These are phyloP conservation scores for Tetanocera ferruginea DNA, from an alignment of 2,888 invertebrate genomes.

Conservation along the genomic window DNA sequence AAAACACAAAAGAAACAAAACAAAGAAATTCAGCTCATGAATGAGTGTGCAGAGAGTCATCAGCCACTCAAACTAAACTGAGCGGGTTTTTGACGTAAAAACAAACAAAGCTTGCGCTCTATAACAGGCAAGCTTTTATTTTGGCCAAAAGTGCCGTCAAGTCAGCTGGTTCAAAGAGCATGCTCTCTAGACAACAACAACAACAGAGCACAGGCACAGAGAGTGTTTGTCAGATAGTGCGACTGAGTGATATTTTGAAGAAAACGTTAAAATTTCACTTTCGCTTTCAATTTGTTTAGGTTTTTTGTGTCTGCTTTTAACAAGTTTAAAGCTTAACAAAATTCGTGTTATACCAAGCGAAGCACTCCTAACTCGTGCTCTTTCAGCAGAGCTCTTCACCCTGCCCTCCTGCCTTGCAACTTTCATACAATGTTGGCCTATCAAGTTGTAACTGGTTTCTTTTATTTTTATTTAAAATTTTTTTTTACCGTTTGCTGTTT, in stretches of 20 bases:
- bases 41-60: no score
- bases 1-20: no score
- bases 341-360: conserved; percentile 1
- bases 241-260: neutral
- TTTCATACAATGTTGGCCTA: conserved; percentile 23
- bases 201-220: neutral
- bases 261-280: conserved; percentile 69
- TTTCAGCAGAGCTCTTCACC: neutral
- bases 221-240: neutral
- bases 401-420: neutral
- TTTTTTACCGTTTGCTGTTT: conserved; percentile 13
- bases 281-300: conserved; percentile 62
- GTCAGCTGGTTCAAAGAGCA: neutral
- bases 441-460: conserved; percentile 17
- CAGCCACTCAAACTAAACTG: neutral
- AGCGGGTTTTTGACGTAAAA: neutral
- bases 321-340: conserved; percentile 22
- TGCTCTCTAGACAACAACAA: neutral
- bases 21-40: no score
- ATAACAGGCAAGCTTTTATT: neutral
- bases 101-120: neutral
- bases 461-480: conserved; percentile 18
- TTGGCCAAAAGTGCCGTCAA: neutral
- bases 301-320: conserved; percentile 9
- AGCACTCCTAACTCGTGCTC: neutral